Evolutionary conservation across 1,140 invertebrate species (phyloP), one percentile per base, ranked within the genome.

Genomic region (Saccostrea glomerata): DNA sequence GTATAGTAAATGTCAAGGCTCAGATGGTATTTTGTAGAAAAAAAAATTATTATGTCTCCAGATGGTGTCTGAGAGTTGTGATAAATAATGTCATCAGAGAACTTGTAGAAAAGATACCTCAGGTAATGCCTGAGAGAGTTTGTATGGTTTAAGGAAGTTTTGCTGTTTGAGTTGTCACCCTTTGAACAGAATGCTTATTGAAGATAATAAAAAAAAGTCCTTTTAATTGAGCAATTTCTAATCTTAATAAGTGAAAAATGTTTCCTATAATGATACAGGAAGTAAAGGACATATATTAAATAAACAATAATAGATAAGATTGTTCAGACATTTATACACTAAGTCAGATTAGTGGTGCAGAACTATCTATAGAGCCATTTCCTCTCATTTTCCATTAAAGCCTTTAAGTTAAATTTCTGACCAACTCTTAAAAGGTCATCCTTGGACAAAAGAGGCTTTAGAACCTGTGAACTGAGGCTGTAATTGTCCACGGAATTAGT

Each of bases 401-500:
- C 23, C 25, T 30, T n/a, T n/a, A n/a, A n/a, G n/a, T n/a, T 11
- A 30, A 73, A 30, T 73, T 36, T 73, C 25, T 73, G 70, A 73
- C 70, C 70, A 73, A 73, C 70, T 73, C 70, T 36, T 73, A 73
- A 73, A 36, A 73, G 70, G 70, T 17, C 70, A 63, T 63, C 17
- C 58, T 20, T 17, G 5, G 58, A 63, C 58, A 63, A 63, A 63
- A n/a, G 58, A 63, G 58, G 58, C 70, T 30, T 73, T 73, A 73
- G 70, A 73, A 36, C 30, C 25, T 15, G 13, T 73, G 70, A 73
- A 73, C 70, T 73, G 25, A 73, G 30, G 70, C 23, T 15, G 70
- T 73, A 30, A 40, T 25, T 73, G 70, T 73, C 70, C 70, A 73
- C 25, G 36, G 70, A 73, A 73, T 73, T 73, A 73, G 70, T 73